Conservation (phyloP, 2,888 invertebrate genomes). For the Hedychridium roseum region DNA sequence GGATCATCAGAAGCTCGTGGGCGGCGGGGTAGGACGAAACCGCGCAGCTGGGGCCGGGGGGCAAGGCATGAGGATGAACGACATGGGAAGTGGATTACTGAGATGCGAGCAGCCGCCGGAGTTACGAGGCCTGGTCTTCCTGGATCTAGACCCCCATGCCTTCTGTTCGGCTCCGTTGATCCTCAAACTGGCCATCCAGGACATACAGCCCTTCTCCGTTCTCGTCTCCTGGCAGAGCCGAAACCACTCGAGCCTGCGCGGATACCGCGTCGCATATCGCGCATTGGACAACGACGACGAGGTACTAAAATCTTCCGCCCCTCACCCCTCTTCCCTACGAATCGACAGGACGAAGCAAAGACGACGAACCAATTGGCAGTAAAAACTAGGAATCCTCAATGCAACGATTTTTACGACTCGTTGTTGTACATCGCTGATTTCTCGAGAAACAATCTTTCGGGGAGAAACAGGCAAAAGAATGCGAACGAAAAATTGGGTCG, state of each 20-base stretch:
- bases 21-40: slow-evolving; percentile 66
- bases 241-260: slow-evolving; percentile 84
- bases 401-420: too few relatives aligned
- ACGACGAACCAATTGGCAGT: too few relatives aligned
- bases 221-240: slow-evolving; percentile 90
- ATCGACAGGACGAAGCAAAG: too few relatives aligned
- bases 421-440: too few relatives aligned
- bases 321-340: too few relatives aligned
- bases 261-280: slow-evolving; percentile 87
- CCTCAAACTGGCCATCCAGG: slow-evolving; percentile 84
- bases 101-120: slow-evolving; percentile 86
- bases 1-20: slow-evolving; percentile 81
- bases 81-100: slow-evolving; percentile 63
- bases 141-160: slow-evolving; percentile 81
- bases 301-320: slow-evolving; percentile 53
- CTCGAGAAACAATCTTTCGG: not conserved
- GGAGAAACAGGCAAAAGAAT: not conserved
- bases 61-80: slow-evolving; percentile 49
- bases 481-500: too few relatives aligned
- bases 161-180: slow-evolving; percentile 87
- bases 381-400: too few relatives aligned
- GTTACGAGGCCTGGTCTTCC: slow-evolving; percentile 77
- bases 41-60: too few relatives aligned
- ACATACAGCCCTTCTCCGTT: slow-evolving; percentile 86
- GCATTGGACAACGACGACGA: slow-evolving; percentile 70